These are phyloP conservation scores for Catonia carolina DNA, from an alignment of 2,888 invertebrate genomes.

Conservation along the genomic window DNA sequence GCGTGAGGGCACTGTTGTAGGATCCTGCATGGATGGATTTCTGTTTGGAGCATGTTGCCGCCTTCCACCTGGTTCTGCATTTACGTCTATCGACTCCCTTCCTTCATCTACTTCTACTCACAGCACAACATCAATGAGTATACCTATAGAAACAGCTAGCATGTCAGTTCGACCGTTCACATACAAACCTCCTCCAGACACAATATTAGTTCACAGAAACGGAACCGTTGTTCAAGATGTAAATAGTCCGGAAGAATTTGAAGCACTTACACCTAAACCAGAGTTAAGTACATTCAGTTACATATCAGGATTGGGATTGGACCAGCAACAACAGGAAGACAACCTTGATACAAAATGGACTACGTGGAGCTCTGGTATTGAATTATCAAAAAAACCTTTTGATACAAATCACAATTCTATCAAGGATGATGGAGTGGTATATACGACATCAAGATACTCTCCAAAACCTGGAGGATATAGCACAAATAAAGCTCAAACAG, in stretches of 20 bases:
- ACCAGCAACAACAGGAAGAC: background rate
- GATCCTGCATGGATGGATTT: slow-evolving; percentile 87
- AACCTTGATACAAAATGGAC: slow-evolving; percentile 13
- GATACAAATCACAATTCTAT: background rate
- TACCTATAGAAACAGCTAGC: slow-evolving; percentile 8
- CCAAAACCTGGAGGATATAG: background rate
- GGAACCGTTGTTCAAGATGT: slow-evolving; percentile 42
- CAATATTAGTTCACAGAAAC: slow-evolving; percentile 44
- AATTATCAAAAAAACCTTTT: background rate
- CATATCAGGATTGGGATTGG: slow-evolving; percentile 22
- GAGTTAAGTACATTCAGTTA: slow-evolving; percentile 28
- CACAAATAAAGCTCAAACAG: background rate
- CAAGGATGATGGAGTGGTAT: background rate
- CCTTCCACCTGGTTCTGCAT: slow-evolving; percentile 46
- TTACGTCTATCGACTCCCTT: slow-evolving; percentile 27
- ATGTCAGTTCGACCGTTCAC: slow-evolving; percentile 27
- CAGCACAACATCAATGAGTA: slow-evolving; percentile 1
- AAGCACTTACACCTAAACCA: slow-evolving; percentile 29
- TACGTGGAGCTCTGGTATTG: slow-evolving; percentile 8
- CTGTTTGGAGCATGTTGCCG: slow-evolving; percentile 89
- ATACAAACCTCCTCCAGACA: slow-evolving; percentile 40
- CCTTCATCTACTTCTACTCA: slow-evolving; percentile 21
- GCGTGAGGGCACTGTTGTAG: slow-evolving; percentile 73
- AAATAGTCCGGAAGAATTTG: slow-evolving; percentile 43
- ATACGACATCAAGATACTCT: background rate